These are phyloP conservation scores for Vanacampus margaritifer DNA, from an alignment of 2,113 vertebrate genomes.

Conservation along the genomic window DNA sequence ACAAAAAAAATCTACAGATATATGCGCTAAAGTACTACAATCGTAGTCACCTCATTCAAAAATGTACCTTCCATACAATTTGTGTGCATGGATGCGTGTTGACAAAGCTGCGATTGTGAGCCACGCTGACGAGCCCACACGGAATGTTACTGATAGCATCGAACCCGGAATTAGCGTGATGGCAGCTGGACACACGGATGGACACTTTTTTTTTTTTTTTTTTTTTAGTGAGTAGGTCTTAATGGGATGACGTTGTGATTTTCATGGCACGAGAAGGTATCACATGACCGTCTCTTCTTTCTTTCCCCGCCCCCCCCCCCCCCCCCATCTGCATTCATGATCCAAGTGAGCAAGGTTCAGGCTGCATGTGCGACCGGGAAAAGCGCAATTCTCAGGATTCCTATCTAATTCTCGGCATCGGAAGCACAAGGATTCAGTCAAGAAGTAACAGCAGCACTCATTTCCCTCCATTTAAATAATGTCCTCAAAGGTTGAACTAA, in stretches of 20 bases:
- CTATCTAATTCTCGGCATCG: too few relatives aligned
- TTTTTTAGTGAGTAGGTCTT: not conserved
- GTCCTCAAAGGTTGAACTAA: too few relatives aligned
- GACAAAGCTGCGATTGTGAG: slow-evolving; percentile 43
- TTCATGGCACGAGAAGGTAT: slow-evolving; percentile 48
- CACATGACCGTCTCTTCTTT: slow-evolving; percentile 11
- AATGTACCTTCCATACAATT: slow-evolving; percentile 1
- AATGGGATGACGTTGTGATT: slow-evolving; percentile 27
- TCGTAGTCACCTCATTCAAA: not conserved
- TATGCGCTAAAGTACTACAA: too few relatives aligned
- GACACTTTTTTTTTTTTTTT: slow-evolving; percentile 6
- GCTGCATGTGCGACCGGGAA: not conserved
- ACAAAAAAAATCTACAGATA: too few relatives aligned
- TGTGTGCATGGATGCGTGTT: slow-evolving; percentile 20
- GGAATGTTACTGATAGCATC: slow-evolving; percentile 55
- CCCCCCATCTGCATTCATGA: slow-evolving; percentile 21
- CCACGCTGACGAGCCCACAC: slow-evolving; percentile 17
- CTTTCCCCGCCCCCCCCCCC: not conserved
- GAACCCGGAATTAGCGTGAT: slow-evolving; percentile 33
- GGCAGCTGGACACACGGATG: slow-evolving; percentile 34
- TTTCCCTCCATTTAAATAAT: too few relatives aligned
- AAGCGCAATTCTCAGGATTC: not conserved
- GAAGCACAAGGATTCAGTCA: too few relatives aligned
- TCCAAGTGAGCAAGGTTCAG: slow-evolving; percentile 1
- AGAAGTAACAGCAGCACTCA: not conserved